Evolutionary conservation across 2,888 invertebrate genomes (phyloP), one percentile per base, ranked within the genome.

Genomic region (Ophion costatus): DNA sequence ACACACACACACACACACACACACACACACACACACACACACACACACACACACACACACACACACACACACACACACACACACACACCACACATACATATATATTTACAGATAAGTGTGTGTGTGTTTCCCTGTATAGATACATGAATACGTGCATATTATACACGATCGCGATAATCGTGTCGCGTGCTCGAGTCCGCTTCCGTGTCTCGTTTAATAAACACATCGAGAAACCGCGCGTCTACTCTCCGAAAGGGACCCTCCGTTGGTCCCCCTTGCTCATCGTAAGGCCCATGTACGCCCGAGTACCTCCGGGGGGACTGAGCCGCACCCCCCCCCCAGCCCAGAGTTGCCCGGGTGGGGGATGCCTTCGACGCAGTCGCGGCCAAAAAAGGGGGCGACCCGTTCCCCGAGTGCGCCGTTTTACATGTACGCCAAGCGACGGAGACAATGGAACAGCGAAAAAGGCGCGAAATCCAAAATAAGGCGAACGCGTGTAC

Each of bases 381-480:
- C 38, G 33, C 75, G 69, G 83, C 85, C 85, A 83, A 85, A 85
- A 85, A 85, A 85, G 85, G 78, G 69, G 45, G 17, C 61, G 45
- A 56, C 63, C 85, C 80, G 71, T 73, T 81, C 64, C 70, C 45
- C 14, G 69, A 69, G 45, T 57, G 22, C 70, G n/a, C 70, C 63
- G 14, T 77, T 77, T 77, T 1, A 59, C 22, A 20, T 59, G 11
- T 10, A 59, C 10, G 61, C 22, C n/a, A 42, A 14, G 42, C 10
- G 67, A 42, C n/a, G 77, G 83, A 80, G 85, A 85, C 85, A 85
- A 85, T 85, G 85, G 85, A 75, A 80, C 77, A 83, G 77, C 90
- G 87, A 90, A 91, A 90, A 91, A 90, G 91, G 90, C 89, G 90
- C 90, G 91, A 91, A 91, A 90, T 89, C 88, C 88, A 89, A 88